These are phyloP conservation scores for Heteromyza rotundicornis DNA, from an alignment of 2,888 invertebrate species.

Conservation along the genomic window DNA sequence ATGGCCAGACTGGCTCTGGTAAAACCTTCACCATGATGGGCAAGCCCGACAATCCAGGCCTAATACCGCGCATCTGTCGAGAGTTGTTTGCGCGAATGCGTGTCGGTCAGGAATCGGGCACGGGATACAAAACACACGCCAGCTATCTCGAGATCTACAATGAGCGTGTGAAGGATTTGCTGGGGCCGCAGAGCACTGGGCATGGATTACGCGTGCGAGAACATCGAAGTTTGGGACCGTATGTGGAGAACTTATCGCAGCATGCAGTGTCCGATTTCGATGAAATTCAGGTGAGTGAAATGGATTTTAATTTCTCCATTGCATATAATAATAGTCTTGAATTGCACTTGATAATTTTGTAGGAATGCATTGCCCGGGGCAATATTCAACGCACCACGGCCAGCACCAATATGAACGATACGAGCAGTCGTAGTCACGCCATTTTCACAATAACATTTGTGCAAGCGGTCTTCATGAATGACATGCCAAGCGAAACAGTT, in stretches of 20 bases:
- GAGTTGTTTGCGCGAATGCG: slow-evolving; percentile 82
- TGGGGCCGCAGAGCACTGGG: slow-evolving; percentile 67
- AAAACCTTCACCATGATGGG: slow-evolving; percentile 96
- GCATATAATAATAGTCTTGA: neutral
- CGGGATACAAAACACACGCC: slow-evolving; percentile 85
- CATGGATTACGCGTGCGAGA: slow-evolving; percentile 80
- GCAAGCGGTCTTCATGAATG: slow-evolving; percentile 84
- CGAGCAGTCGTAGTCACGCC: slow-evolving; percentile 88
- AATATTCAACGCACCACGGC: slow-evolving; percentile 86
- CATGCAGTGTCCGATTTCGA: slow-evolving; percentile 86
- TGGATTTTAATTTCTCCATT: neutral
- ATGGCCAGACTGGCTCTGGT: slow-evolving; percentile 90
- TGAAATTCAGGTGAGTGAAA: slow-evolving; percentile 75
- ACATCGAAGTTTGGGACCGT: slow-evolving; percentile 80
- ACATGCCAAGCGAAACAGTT: slow-evolving; percentile 87
- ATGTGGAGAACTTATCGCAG: slow-evolving; percentile 85
- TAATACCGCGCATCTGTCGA: slow-evolving; percentile 86
- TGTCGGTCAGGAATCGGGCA: slow-evolving; percentile 79
- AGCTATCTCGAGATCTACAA: slow-evolving; percentile 88
- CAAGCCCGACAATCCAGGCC: slow-evolving; percentile 75
- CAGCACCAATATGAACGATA: slow-evolving; percentile 91
- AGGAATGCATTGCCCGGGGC: slow-evolving; percentile 81
- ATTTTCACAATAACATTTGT: slow-evolving; percentile 91
- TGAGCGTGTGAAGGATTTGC: slow-evolving; percentile 78
- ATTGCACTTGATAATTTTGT: slow-evolving; percentile 21